Evolutionary conservation across 2,797 vertebrate species (phyloP), one percentile per base, ranked within the genome.

Genomic region (Decapterus maruadsi): DNA sequence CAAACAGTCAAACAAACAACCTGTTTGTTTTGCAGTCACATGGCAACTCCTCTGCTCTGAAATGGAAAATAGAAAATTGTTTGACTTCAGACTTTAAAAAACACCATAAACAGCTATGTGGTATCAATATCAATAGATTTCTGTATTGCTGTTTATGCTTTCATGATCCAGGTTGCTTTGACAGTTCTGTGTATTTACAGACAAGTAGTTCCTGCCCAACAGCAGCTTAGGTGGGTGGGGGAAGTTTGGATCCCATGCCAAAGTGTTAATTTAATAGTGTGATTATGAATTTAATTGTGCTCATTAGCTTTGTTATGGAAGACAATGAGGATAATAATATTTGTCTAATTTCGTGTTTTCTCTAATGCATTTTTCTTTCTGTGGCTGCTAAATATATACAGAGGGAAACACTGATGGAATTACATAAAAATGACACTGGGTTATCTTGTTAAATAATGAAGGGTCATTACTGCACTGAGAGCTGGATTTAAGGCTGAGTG

Each of bases 401-500:
- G 45, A 77, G 64, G 64, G 46, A 71, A 72, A 46, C 75, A 65
- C 40, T 72, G 51, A 54, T 65, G 40, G 45, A 72, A 56, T 80
- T 73, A 60, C 7, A 81, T 77, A 60, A 77, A 72, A 78, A 71
- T 56, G 38, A 68, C n/a, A 19, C 46, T 51, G 50, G 46, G 26
- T 61, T 60, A n/a, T 76, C 13, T 64, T 77, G 71, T 77, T 86
- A 69, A 86, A 82, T 78, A 85, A 77, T 76, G 70, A 14, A 78
- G n/a, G 13, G 14, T 2, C 29, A 73, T 60, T 53, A 55, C 66
- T 82, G 60, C 13, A 60, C 43, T 11, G 42, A 34, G 57, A 76
- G 43, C 48, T 70, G 58, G 17, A 68, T 82, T 66, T 60, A 75
- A 77, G 31, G 22, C 51, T 65, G 64, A 81, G 12, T 29, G 16